Evolutionary conservation across 2,888 invertebrate genomes (phyloP).

Genomic region (Himalopsyche kuldschensis): DNA sequence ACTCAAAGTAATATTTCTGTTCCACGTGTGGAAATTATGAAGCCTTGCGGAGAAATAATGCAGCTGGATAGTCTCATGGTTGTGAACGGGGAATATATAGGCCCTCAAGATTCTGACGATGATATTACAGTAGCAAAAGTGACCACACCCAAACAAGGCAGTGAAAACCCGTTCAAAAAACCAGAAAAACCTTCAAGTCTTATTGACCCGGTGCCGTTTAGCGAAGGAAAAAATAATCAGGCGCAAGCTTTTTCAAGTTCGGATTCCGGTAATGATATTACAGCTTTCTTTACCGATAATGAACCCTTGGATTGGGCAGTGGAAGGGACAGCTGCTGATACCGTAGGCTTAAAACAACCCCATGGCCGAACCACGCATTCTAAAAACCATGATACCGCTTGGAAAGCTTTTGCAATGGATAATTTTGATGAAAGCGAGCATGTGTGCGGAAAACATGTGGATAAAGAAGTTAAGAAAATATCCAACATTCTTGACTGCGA

Average conservation of each 20-base stretch:
- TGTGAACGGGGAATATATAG: conserved; percentile 51
- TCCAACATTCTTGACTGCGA: conserved; percentile 40
- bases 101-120: conserved; percentile 48
- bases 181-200: neutral
- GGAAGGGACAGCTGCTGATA: conserved; percentile 77
- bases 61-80: conserved; percentile 64
- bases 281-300: conserved; percentile 78
- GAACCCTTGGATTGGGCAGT: conserved; percentile 90
- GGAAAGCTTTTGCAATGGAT: conserved; percentile 44
- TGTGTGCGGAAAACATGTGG: conserved; percentile 52
- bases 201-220: neutral
- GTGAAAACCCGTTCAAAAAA: neutral
- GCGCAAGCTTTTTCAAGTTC: conserved; percentile 61
- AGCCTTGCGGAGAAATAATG: conserved; percentile 69
- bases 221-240: neutral
- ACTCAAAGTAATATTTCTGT: conserved; percentile 55
- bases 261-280: conserved; percentile 71
- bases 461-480: conserved; percentile 36
- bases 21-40: conserved; percentile 73
- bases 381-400: conserved; percentile 47
- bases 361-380: conserved; percentile 50
- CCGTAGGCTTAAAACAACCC: conserved; percentile 59
- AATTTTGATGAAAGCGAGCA: conserved; percentile 51
- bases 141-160: neutral
- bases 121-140: conserved; percentile 44